Evolutionary conservation across 2,113 vertebrate species (phyloP).

Genomic region (Pollimyrus isidori): DNA sequence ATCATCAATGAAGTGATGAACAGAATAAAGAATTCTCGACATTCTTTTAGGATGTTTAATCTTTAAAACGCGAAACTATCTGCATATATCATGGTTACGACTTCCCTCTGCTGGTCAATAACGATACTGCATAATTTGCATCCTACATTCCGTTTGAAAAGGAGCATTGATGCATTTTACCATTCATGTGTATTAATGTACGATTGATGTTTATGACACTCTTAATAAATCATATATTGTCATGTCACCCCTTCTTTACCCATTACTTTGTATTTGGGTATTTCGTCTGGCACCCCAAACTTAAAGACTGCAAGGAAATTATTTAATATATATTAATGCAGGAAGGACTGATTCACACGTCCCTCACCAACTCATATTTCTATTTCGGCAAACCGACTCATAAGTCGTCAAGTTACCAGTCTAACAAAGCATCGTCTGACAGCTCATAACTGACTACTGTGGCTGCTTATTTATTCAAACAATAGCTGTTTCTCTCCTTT

Average conservation of each 20-base stretch:
- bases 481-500: neutral
- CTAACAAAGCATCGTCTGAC: neutral
- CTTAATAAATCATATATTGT: neutral
- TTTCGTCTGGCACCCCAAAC: neutral
- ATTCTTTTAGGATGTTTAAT: neutral
- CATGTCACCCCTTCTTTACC: neutral
- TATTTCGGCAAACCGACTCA: neutral
- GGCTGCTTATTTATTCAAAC: neutral
- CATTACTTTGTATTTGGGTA: neutral
- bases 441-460: neutral
- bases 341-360: neutral
- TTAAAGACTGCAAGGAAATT: neutral
- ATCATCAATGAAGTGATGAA: neutral
- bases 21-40: neutral
- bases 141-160: neutral
- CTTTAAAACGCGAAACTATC: neutral
- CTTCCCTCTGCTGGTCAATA: constrained; percentile 15
- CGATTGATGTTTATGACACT: neutral
- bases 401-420: neutral
- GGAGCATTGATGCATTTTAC: neutral
- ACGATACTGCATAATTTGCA: neutral
- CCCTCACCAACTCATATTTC: neutral
- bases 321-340: neutral
- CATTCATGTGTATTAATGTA: neutral
- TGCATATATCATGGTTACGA: neutral